Conservation (phyloP, 2,113 vertebrate genomes). For the Boleophthalmus pectinirostris region DNA sequence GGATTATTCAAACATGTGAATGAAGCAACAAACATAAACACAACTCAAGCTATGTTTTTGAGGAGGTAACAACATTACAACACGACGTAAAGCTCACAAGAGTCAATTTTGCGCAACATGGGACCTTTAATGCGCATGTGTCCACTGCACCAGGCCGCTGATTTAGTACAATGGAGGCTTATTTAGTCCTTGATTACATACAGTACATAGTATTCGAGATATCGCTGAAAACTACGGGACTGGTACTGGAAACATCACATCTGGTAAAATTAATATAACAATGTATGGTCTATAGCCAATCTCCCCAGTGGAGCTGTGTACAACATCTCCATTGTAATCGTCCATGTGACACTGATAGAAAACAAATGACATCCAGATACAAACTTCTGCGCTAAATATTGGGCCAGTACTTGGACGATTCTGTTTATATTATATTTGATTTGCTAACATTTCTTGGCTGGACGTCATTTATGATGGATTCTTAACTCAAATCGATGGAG, state of each 20-base stretch:
- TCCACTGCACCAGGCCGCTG: too few relatives aligned
- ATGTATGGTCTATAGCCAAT: not conserved
- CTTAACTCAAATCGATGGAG: too few relatives aligned
- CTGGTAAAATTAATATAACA: slow-evolving; percentile 4
- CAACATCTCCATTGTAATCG: not conserved
- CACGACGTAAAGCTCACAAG: too few relatives aligned
- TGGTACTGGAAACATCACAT: not conserved
- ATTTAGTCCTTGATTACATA: not conserved
- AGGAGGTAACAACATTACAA: too few relatives aligned
- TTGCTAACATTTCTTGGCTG: too few relatives aligned
- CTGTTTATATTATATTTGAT: not conserved
- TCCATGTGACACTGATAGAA: not conserved
- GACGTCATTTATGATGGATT: too few relatives aligned
- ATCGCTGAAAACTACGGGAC: not conserved
- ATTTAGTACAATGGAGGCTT: too few relatives aligned
- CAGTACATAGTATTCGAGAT: not conserved
- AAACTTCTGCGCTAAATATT: not conserved
- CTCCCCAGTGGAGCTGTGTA: not conserved
- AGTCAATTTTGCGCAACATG: too few relatives aligned
- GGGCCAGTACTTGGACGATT: not conserved
- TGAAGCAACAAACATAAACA: too few relatives aligned
- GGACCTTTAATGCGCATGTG: too few relatives aligned
- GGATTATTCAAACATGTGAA: too few relatives aligned
- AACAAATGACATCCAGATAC: not conserved
- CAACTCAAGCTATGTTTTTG: too few relatives aligned